These are phyloP conservation scores for Arge pagana DNA, from an alignment of 2,888 invertebrate genomes.

Conservation along the genomic window DNA sequence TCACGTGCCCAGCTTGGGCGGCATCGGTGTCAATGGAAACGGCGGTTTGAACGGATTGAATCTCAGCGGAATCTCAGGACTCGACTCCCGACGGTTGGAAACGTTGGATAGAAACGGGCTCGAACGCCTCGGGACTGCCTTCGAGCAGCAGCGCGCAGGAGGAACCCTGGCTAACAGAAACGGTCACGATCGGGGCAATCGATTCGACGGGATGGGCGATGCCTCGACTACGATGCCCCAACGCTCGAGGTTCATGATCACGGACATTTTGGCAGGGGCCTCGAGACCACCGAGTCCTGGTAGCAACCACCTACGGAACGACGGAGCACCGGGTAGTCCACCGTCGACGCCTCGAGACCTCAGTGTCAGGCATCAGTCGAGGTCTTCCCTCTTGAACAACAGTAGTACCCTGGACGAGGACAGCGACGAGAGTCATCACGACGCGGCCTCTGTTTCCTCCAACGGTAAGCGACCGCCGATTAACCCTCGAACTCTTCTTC, in stretches of 20 bases:
- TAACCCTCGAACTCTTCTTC: constrained; percentile 60
- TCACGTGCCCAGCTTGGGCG: constrained; percentile 56
- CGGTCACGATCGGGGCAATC: constrained; percentile 17
- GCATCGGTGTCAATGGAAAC: constrained; percentile 49
- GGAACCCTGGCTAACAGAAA: constrained; percentile 1
- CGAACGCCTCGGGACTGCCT: constrained; percentile 7
- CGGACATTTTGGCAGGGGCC: constrained; percentile 77
- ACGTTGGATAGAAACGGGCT: constrained; percentile 8
- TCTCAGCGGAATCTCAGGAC: constrained; percentile 50
- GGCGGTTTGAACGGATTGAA: constrained; percentile 44
- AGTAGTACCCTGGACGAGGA: constrained; percentile 66
- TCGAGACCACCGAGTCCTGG: constrained; percentile 28
- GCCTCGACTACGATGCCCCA: constrained; percentile 61
- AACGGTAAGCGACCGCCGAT: no score
- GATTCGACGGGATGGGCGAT: constrained; percentile 32
- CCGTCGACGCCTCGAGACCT: constrained; percentile 65
- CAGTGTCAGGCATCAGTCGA: constrained; percentile 62
- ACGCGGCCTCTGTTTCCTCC: constrained; percentile 61
- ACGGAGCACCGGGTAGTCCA: constrained; percentile 53
- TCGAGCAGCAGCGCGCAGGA: no score
- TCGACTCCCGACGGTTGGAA: constrained; percentile 32
- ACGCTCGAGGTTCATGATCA: constrained; percentile 87
- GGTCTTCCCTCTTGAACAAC: constrained; percentile 61
- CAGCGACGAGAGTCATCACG: constrained; percentile 59
- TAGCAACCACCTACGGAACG: constrained; percentile 38